A percentile compares a stretch with the other conserved stretches of the same genome.
Evolutionary conservation across 2,113 vertebrate species (phyloP).

Genomic region (Hemiprocne comata): DNA sequence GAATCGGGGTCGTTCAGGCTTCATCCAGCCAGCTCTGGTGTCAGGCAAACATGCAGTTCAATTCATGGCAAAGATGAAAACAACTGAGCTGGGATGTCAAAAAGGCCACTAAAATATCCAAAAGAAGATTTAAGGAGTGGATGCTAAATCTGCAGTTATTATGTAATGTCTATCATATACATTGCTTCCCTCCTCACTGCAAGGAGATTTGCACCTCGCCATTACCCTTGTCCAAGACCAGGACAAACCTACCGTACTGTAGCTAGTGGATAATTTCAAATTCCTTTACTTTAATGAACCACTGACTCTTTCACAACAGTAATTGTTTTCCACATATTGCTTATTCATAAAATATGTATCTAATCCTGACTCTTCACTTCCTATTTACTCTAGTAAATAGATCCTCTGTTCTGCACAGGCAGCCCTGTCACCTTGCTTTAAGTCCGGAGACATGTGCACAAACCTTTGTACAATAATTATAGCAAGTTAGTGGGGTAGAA

Average conservation of each 20-base stretch:
- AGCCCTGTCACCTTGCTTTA: slow-evolving; percentile 27
- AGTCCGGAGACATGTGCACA: background rate
- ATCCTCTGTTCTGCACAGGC: background rate
- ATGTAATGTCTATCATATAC: background rate
- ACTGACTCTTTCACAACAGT: background rate
- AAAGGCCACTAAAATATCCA: background rate
- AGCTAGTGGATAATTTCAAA: background rate
- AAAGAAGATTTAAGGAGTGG: background rate
- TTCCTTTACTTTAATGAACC: background rate
- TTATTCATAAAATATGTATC: slow-evolving; percentile 34
- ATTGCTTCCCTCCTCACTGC: background rate
- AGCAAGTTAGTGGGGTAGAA: slow-evolving; percentile 66
- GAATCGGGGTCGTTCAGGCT: fast-evolving
- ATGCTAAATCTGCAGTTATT: background rate
- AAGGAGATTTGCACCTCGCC: background rate
- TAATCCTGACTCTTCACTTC: slow-evolving; percentile 27
- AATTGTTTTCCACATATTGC: slow-evolving; percentile 1
- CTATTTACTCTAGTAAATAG: background rate
- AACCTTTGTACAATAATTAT: slow-evolving; percentile 51
- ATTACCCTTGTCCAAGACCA: background rate
- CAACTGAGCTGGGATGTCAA: background rate
- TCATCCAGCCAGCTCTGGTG: background rate
- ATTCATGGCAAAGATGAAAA: background rate
- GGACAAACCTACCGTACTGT: background rate
- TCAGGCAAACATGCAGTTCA: background rate